Conservation (phyloP, 2,797 vertebrate genomes). For the Enteromius unitaeniatus region DNA sequence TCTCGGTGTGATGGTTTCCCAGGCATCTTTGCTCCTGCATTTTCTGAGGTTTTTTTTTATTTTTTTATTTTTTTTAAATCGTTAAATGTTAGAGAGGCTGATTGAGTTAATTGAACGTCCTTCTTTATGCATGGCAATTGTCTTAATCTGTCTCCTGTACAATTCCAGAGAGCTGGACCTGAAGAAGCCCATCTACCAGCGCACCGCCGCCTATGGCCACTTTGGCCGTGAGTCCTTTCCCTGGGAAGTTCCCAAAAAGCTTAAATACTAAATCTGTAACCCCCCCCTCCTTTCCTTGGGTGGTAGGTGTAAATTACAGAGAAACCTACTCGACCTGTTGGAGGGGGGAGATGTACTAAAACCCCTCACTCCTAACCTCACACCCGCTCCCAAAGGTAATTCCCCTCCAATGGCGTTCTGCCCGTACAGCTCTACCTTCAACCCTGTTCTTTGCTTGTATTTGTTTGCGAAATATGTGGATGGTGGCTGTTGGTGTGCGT, state of each 20-base stretch:
- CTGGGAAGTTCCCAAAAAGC: constrained; percentile 94
- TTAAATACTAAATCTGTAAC: constrained; percentile 83
- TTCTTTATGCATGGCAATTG: neutral
- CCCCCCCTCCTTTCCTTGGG: constrained; percentile 76
- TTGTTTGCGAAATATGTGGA: constrained; percentile 37
- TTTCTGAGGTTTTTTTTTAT: neutral
- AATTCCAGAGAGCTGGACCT: constrained; percentile 92
- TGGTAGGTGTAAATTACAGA: constrained; percentile 83
- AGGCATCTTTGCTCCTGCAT: neutral
- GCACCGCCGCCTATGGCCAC: constrained; percentile 94
- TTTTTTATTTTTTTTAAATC: no score
- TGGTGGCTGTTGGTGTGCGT: neutral
- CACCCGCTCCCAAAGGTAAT: constrained; percentile 53
- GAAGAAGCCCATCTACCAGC: constrained; percentile 96
- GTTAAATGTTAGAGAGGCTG: constrained; percentile 11
- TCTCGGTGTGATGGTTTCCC: constrained; percentile 20
- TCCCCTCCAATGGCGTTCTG: constrained; percentile 47
- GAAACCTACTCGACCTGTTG: constrained; percentile 76
- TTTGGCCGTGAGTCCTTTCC: constrained; percentile 92
- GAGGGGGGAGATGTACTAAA: constrained; percentile 70
- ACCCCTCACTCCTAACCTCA: constrained; percentile 30
- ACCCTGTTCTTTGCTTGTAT: constrained; percentile 29
- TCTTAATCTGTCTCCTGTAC: constrained; percentile 70
- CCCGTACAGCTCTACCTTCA: neutral
- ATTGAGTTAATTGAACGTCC: constrained; percentile 22